Evolutionary conservation across 2,797 vertebrate species (phyloP), one percentile per base, ranked within the genome.

Genomic region (Brachyalestes nurse): DNA sequence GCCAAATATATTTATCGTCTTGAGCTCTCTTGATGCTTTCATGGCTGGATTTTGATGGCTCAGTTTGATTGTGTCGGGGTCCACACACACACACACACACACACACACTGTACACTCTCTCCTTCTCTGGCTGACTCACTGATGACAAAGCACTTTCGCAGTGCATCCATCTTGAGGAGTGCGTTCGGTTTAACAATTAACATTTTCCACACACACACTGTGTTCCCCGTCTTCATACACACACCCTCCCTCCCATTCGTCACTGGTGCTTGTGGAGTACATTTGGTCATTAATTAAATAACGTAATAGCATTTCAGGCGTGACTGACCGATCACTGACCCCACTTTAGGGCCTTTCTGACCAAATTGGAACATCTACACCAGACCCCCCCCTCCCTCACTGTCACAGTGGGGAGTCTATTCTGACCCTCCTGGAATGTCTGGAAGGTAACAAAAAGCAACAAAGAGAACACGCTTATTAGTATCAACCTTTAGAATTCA

Each of bases 11-110:
- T 47, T 72, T 66, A 42, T 69, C 34, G 45, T 73, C 62, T 69
- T 77, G 19, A 47, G 25, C 62, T 78, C 51, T 57, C 10, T 14
- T 81, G 75, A 73, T 72, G 60, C 45, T 57, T 51, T 79, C 57
- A 1, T 16, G 40, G 64, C 61, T 67, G 40, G 65, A 72, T 75
- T 65, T 66, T 81, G 75, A 78, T 71, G 66, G 64, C 61, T 83
- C 58, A 65, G 38, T 65, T 78, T 73, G 75, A 77, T 2, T 70
- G 38, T 64, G 83, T 62, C 79, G 70, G 51, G 66, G 57, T 72
- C 42, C 23, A 62, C 25, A 76, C 47, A 51, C 14, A n/a, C 2
- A 51, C 13, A 77, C 51, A 55, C 19, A 38, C 17, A 40, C 42
- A 16, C 51, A 21, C 57, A 17, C 64, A 38, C 61, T 40, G 2